phyloP scores from a whole-genome alignment of 2,113 vertebrate species.

The Marmota flaviventris region DNA sequence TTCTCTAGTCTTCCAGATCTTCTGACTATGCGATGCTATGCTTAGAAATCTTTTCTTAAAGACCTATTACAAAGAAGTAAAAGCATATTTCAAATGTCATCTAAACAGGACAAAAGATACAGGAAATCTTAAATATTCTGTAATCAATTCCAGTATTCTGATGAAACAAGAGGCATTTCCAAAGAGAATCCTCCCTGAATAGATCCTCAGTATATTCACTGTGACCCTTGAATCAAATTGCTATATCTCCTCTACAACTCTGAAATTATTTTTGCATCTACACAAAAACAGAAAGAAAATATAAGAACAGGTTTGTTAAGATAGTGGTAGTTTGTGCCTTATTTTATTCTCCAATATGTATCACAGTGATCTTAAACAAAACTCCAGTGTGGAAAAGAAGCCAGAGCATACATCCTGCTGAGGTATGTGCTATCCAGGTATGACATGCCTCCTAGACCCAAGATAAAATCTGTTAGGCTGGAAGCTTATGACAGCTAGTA shows the following conservation, averaged over 20 bases:
- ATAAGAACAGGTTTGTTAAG: background rate
- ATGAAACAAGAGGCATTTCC: background rate
- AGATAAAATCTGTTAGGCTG: background rate
- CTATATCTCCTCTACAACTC: background rate
- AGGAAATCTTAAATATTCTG: background rate
- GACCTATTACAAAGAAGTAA: background rate
- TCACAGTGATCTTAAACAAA: background rate
- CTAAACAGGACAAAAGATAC: background rate
- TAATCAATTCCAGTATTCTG: background rate
- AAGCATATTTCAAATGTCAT: background rate
- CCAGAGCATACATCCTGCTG: no score
- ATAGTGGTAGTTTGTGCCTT: background rate
- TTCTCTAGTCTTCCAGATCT: background rate
- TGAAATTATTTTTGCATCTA: background rate
- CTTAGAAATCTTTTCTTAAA: slow-evolving; percentile 3
- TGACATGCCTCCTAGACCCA: background rate
- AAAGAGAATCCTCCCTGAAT: background rate
- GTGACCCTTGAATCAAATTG: background rate
- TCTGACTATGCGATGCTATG: background rate
- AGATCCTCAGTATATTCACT: no score
- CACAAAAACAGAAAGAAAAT: background rate
- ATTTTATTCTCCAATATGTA: background rate
- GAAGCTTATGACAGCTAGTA: background rate
- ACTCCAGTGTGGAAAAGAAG: background rate
- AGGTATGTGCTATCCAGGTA: background rate